These are phyloP conservation scores for Melipona quadrifasciata DNA, from an alignment of 1,140 invertebrate genomes.

Conservation along the genomic window DNA sequence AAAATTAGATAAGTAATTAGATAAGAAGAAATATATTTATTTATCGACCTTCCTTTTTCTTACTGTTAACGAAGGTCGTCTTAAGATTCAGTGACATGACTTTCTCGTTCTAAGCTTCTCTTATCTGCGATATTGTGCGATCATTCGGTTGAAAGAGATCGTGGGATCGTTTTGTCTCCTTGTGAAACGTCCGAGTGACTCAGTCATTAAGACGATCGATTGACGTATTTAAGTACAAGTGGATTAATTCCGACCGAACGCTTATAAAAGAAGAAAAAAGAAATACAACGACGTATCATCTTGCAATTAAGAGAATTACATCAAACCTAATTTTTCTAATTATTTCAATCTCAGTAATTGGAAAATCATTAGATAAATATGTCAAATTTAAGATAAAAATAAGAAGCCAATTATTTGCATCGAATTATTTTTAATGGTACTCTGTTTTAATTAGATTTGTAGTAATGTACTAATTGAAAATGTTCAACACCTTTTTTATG, in stretches of 20 bases:
- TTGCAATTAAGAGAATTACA: neutral
- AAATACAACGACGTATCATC: neutral
- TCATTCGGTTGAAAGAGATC: neutral
- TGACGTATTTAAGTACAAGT: neutral
- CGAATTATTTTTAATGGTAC: neutral
- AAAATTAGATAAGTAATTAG: no score
- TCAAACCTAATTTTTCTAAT: neutral
- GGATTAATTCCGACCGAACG: neutral
- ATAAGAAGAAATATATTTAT: neutral
- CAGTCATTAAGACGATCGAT: slow-evolving; percentile 11
- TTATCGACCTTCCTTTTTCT: neutral
- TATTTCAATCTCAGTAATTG: neutral
- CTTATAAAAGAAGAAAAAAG: neutral
- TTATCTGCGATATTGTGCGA: slow-evolving; percentile 2
- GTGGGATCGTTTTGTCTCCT: neutral
- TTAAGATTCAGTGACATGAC: neutral
- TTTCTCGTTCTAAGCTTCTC: neutral
- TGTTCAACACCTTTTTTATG: no score
- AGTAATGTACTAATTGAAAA: slow-evolving; percentile 34
- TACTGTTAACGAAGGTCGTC: neutral
- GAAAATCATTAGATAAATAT: neutral
- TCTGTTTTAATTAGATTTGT: neutral
- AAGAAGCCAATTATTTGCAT: neutral
- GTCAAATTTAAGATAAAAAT: neutral
- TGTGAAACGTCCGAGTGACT: neutral